Conservation (phyloP, 2,113 vertebrate species). For the Falco punctatus region DNA sequence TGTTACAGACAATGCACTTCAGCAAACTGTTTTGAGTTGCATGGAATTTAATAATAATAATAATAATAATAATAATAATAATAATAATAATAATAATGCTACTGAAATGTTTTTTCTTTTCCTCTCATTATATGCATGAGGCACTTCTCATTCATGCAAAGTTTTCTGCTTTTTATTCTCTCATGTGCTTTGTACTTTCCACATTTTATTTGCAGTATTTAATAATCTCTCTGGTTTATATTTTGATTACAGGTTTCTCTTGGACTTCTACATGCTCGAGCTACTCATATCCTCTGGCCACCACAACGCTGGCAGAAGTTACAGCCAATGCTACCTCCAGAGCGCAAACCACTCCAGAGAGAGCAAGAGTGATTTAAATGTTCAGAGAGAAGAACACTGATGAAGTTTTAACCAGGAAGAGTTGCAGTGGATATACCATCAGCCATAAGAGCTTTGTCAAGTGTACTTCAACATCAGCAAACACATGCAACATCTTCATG, state of each 20-base stretch:
- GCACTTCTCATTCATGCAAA: background rate
- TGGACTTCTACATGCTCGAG: slow-evolving; percentile 79
- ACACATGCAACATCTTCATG: background rate
- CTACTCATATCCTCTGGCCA: slow-evolving; percentile 83
- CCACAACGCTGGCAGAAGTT: slow-evolving; percentile 79
- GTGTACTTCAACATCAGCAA: background rate
- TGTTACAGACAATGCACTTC: background rate
- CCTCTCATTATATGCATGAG: background rate
- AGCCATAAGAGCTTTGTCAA: background rate
- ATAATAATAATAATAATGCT: too few relatives aligned
- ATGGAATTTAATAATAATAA: too few relatives aligned
- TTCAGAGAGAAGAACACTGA: background rate
- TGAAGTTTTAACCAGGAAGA: background rate
- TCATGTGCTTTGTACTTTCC: background rate
- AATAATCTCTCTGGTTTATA: background rate
- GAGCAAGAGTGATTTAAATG: slow-evolving; percentile 10
- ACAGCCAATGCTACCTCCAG: slow-evolving; percentile 69
- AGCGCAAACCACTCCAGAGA: slow-evolving; percentile 61
- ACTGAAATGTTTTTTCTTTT: background rate
- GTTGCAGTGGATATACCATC: background rate
- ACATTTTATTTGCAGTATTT: background rate
- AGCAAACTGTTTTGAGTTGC: background rate
- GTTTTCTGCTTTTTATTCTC: background rate
- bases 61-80: too few relatives aligned
- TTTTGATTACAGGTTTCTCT: slow-evolving; percentile 76